Conservation (phyloP, 2,888 invertebrate genomes). For the Erpobdella octoculata region DNA sequence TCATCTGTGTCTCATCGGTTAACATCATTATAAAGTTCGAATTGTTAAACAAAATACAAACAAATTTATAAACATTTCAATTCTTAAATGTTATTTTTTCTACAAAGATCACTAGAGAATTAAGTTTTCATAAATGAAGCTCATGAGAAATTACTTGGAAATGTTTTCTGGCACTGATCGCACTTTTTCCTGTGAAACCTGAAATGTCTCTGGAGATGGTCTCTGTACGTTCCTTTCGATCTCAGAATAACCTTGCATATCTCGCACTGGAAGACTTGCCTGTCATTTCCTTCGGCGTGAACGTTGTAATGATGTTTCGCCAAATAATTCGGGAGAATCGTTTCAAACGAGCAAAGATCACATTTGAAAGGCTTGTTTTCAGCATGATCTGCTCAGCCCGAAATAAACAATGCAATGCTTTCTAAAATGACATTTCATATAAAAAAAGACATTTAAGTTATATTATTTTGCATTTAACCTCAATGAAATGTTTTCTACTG, state of each 20-base stretch:
- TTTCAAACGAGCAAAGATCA: conserved; percentile 19
- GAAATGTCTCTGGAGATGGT: conserved; percentile 22
- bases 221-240: conserved; percentile 25
- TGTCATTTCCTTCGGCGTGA: neutral
- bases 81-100: too few relatives aligned
- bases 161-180: conserved; percentile 19
- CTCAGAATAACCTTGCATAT: neutral
- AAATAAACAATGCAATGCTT: too few relatives aligned
- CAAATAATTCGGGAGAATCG: neutral
- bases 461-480: too few relatives aligned
- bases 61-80: conserved; percentile 4
- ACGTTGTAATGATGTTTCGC: conserved; percentile 20
- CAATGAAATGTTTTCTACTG: too few relatives aligned
- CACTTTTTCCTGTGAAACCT: conserved; percentile 20
- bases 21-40: neutral
- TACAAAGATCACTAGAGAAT: too few relatives aligned
- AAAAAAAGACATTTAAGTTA: too few relatives aligned
- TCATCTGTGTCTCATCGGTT: neutral
- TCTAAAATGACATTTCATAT: too few relatives aligned
- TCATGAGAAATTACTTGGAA: conserved; percentile 22
- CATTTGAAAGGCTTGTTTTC: conserved; percentile 18
- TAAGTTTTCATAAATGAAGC: too few relatives aligned
- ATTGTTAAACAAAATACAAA: neutral
- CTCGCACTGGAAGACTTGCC: neutral
- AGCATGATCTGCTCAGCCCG: conserved; percentile 16